Evolutionary conservation across 2,113 vertebrate genomes (phyloP), one percentile per base, ranked within the genome.

Genomic region (Cheilinus undulatus): DNA sequence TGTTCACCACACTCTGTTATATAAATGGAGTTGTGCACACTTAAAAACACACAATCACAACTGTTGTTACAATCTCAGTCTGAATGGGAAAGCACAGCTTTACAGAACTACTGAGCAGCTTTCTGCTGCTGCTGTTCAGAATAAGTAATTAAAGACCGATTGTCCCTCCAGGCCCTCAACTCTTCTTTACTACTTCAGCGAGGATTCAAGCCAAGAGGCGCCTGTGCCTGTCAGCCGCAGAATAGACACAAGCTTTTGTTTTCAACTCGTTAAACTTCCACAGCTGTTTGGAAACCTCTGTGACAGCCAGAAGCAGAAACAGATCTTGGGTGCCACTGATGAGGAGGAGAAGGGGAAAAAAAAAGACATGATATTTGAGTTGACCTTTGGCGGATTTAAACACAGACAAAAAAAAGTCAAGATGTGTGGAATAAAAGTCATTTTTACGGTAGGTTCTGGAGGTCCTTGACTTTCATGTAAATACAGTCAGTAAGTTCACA

Each of bases 1-100:
- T 64, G 92, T 90, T 91, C 94, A 85, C 89, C 92, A 86, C 68
- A 92, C 91, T 89, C 91, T 73, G 73, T 66, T 60, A 69, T 63
- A 90, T 20, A 28, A 54, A 57, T 58, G 23, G 13, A 63, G 46
- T 5, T 32, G 45, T 14, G 9, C 60, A 23, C 3, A 1, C 20
- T 4, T 22, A 40, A 64, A 63, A 48, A 54, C 50, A 61, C 73
- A 64, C 53, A 58, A 30, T 5, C 64, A 59, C 51, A 60, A 23
- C 45, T 69, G 23, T 34, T 61, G 40, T 73, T 51, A 51, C 68
- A 22, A 76, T 78, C 66, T 69, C 27, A 14, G 49, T 20, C n/a
- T 66, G 57, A 52, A 82, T 34, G 76, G 80, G 83, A 57, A 30
- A 78, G 69, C 30, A 59, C 75, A 11, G 19, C 36, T 30, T 79